phyloP scores from a whole-genome alignment of 2,888 invertebrate species.

The Automeris io region DNA sequence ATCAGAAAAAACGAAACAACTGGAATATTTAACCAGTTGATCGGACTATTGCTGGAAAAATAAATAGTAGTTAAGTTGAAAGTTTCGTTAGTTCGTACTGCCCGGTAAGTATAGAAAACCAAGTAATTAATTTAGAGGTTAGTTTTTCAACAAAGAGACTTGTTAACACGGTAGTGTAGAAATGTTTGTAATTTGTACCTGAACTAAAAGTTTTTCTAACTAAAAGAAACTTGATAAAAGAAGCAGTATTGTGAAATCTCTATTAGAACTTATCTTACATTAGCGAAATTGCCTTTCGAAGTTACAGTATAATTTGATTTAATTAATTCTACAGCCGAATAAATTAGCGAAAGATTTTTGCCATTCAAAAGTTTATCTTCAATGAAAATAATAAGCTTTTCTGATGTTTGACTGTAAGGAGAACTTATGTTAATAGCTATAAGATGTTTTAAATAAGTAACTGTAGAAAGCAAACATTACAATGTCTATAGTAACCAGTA shows the following conservation, averaged over 20 bases:
- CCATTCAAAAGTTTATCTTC: no score
- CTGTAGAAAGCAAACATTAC: no score
- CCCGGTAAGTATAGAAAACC: conserved; percentile 23
- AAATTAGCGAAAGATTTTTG: not conserved
- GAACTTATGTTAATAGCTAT: no score
- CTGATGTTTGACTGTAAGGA: no score
- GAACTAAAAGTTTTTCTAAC: conserved; percentile 46
- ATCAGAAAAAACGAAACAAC: not conserved
- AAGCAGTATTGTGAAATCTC: conserved; percentile 33
- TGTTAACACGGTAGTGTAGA: conserved; percentile 58
- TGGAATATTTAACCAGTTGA: not conserved
- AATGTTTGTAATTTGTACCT: conserved; percentile 38
- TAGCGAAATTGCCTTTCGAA: conserved; percentile 16
- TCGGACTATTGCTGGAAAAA: conserved; percentile 6
- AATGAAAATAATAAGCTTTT: no score
- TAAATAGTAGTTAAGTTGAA: conserved; percentile 6
- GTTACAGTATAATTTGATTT: not conserved
- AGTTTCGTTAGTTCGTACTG: conserved; percentile 10
- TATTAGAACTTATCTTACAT: conserved; percentile 34
- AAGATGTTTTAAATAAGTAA: no score
- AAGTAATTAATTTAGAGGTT: conserved; percentile 53
- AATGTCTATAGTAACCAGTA: no score
- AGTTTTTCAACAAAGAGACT: conserved; percentile 46
- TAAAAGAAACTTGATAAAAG: conserved; percentile 32
- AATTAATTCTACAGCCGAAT: not conserved